These are phyloP conservation scores for Ceratina australensis DNA, from an alignment of 1,140 invertebrate genomes.

Conservation along the genomic window DNA sequence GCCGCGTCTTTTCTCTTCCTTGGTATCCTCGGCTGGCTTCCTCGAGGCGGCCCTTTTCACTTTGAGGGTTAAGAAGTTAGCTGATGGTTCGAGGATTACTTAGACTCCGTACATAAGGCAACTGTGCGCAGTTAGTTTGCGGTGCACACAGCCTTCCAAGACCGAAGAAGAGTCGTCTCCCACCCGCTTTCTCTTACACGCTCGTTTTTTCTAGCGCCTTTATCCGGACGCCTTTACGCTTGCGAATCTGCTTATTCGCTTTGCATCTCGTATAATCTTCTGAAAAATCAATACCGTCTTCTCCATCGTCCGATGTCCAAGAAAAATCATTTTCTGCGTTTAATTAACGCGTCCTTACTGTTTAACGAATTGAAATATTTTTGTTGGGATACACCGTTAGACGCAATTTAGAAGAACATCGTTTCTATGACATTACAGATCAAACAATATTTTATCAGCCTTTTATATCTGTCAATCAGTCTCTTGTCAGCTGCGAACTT, in stretches of 20 bases:
- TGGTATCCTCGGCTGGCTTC: background rate
- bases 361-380: no score
- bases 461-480: no score
- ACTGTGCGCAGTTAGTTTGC: constrained; percentile 50
- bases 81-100: constrained; percentile 64
- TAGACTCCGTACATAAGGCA: constrained; percentile 59
- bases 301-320: no score
- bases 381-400: no score
- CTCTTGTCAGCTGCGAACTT: no score
- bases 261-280: no score
- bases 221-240: background rate
- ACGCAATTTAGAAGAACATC: no score
- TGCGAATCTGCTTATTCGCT: background rate
- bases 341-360: no score
- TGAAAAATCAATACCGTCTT: no score
- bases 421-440: no score
- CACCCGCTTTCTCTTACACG: constrained; percentile 9
- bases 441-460: no score
- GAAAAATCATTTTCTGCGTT: no score
- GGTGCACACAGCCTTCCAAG: constrained; percentile 39
- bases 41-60: constrained; percentile 55
- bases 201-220: constrained; percentile 2
- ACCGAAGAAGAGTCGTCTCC: constrained; percentile 20
- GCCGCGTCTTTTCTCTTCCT: background rate
- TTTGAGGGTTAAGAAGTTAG: constrained; percentile 66